A percentile compares a stretch with the other conserved stretches of the same genome.
phyloP scores from a whole-genome alignment of 2,888 invertebrate species.

The Ochlodes sylvanus region DNA sequence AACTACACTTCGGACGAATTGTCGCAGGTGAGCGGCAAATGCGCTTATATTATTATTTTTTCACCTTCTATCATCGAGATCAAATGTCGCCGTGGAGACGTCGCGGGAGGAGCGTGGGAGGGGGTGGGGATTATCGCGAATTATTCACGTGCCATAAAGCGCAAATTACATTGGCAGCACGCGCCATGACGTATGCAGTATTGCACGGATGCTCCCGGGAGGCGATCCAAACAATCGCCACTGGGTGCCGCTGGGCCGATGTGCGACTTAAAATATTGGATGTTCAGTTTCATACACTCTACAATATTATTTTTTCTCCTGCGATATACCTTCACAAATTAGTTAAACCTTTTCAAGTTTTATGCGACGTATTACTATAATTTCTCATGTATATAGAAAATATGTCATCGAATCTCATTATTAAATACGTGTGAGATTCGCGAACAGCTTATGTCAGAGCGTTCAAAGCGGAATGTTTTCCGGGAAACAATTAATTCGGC shows the following conservation, averaged over 20 bases:
- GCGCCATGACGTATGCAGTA: conserved; percentile 71
- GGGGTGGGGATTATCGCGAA: conserved; percentile 69
- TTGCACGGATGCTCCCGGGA: conserved; percentile 58
- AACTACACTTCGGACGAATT: conserved; percentile 74
- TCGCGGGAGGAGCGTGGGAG: conserved; percentile 43
- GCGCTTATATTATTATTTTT: conserved; percentile 80
- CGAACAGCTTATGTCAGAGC: conserved; percentile 28
- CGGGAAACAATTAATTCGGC: conserved; percentile 73
- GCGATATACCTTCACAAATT: neutral
- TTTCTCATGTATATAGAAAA: neutral
- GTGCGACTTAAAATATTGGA: conserved; percentile 54
- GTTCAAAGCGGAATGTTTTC: conserved; percentile 55
- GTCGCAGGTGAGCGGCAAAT: conserved; percentile 77
- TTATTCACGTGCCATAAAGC: conserved; percentile 82
- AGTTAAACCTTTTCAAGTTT: conserved; percentile 4
- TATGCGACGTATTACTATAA: conserved; percentile 1
- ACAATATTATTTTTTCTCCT: conserved; percentile 49
- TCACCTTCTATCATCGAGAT: conserved; percentile 68
- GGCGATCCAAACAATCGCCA: conserved; percentile 62
- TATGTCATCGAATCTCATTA: conserved; percentile 14
- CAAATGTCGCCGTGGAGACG: conserved; percentile 76
- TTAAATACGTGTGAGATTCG: conserved; percentile 13
- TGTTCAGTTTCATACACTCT: conserved; percentile 50
- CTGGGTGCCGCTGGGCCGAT: conserved; percentile 53
- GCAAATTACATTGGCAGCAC: conserved; percentile 76